phyloP scores from a whole-genome alignment of 1,140 invertebrate genomes.

The Conus betulinus region DNA sequence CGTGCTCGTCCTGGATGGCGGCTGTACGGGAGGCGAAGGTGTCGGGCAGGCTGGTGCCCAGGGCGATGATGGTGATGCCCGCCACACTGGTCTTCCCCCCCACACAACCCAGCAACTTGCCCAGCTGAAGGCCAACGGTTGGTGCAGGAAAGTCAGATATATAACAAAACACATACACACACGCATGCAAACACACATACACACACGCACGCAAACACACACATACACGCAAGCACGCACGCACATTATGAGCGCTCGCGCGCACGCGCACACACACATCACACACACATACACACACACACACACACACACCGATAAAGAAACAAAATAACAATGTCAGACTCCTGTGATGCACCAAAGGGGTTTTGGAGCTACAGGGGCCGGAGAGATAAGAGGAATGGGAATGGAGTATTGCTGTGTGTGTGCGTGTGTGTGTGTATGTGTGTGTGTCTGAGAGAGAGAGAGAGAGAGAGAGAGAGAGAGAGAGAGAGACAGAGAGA shows the following conservation, averaged over 20 bases:
- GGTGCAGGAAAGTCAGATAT: too few species aligned
- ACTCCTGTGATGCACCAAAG: too few species aligned
- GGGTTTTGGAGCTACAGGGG: background rate
- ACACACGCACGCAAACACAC: too few species aligned
- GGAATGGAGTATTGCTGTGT: background rate
- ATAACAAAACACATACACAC: too few species aligned
- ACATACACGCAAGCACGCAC: too few species aligned
- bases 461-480: constrained; percentile 3
- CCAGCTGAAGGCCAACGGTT: constrained; percentile 52
- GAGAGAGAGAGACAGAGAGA: background rate
- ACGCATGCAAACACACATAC: too few species aligned
- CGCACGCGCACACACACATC: too few species aligned
- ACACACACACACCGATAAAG: too few species aligned
- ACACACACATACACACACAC: too few species aligned
- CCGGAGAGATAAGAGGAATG: background rate
- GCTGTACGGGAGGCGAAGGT: constrained; percentile 79
- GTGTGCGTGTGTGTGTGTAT: too few species aligned
- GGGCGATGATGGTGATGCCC: constrained; percentile 80
- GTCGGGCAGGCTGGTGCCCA: constrained; percentile 84
- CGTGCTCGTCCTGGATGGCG: constrained; percentile 75
- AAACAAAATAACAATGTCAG: too few species aligned
- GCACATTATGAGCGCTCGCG: too few species aligned
- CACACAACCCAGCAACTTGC: constrained; percentile 69
- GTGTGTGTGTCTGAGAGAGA: background rate
- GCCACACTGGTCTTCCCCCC: constrained; percentile 67